Evolutionary conservation across 2,797 vertebrate species (phyloP).

Genomic region (Periparus ater): DNA sequence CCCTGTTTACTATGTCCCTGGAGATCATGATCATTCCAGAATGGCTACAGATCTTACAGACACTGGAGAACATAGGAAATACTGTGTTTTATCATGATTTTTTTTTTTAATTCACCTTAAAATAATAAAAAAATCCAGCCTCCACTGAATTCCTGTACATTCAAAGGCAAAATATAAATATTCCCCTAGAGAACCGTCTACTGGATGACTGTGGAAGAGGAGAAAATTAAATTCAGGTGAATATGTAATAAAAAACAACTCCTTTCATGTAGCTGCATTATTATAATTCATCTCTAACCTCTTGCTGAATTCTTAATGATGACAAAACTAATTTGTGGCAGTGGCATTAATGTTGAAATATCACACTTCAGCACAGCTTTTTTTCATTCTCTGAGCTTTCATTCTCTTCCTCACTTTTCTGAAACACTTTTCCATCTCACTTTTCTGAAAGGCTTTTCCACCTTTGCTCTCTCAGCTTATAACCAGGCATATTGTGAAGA

Average conservation of each 20-base stretch:
- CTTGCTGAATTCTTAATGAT: constrained; percentile 13
- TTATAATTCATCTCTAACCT: constrained; percentile 41
- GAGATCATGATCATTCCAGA: constrained; percentile 16
- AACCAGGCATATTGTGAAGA: fast-evolving
- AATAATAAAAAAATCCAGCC: neutral
- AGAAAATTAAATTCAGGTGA: constrained; percentile 63
- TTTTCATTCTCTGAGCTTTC: neutral
- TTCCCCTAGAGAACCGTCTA: constrained; percentile 24
- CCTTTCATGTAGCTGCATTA: constrained; percentile 20
- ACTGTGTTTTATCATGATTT: neutral
- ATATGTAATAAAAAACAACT: constrained; percentile 2
- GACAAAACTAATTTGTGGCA: constrained; percentile 28
- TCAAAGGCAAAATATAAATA: constrained; percentile 9
- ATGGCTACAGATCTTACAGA: neutral
- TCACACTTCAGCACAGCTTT: neutral
- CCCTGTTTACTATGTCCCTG: neutral
- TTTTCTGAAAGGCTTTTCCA: neutral
- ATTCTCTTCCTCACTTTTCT: neutral
- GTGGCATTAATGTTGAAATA: neutral
- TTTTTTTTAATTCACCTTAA: neutral
- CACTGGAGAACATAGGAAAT: neutral
- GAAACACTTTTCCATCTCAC: neutral
- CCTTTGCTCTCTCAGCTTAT: neutral
- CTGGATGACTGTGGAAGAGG: neutral
- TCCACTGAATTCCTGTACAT: neutral